These are phyloP conservation scores for Eulemur rubriventer DNA, from an alignment of 2,797 vertebrate genomes.

Conservation along the genomic window DNA sequence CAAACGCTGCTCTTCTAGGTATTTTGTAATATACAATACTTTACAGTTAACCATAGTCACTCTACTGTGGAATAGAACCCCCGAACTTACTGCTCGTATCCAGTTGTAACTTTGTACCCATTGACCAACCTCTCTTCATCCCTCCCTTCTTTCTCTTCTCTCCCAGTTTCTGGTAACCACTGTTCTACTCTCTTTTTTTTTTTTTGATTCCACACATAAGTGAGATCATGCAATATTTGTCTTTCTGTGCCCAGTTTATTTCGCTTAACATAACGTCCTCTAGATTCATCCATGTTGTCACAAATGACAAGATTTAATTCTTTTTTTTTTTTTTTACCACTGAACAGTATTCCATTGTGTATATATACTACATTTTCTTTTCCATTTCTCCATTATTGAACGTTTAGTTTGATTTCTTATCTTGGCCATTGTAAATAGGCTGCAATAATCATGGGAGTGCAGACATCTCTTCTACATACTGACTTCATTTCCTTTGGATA, in stretches of 20 bases:
- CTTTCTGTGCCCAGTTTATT: not conserved
- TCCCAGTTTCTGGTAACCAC: not conserved
- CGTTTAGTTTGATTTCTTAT: not conserved
- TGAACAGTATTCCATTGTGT: not conserved
- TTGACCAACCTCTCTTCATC: not conserved
- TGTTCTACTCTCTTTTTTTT: not conserved
- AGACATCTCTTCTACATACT: not conserved
- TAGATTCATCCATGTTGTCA: not conserved
- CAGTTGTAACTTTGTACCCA: not conserved
- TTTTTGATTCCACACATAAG: not conserved
- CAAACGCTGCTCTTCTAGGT: not conserved
- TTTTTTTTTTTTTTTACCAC: not conserved
- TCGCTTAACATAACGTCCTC: not conserved
- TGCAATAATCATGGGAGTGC: not conserved
- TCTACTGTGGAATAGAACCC: not conserved
- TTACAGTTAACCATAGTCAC: not conserved
- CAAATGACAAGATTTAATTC: not conserved
- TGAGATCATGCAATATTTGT: not conserved
- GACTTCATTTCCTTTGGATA: not conserved
- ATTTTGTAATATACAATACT: not conserved
- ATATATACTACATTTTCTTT: not conserved
- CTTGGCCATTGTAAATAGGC: not conserved
- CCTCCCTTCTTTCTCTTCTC: not conserved
- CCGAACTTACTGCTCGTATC: not conserved
- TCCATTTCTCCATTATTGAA: not conserved